Evolutionary conservation across 2,797 vertebrate species (phyloP).

Genomic region (Brachymystax lenok): DNA sequence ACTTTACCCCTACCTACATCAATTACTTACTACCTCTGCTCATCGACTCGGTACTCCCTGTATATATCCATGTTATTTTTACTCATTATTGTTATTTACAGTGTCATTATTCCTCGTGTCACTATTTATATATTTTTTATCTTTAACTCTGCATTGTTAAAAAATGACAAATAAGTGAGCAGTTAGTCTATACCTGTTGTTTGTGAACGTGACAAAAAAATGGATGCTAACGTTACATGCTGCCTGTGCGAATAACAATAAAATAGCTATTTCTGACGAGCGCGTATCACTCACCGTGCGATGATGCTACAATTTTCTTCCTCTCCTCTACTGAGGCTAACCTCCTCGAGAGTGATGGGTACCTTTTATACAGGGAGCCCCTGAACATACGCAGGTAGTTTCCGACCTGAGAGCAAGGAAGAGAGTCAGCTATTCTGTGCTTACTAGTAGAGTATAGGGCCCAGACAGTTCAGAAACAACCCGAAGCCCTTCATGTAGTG

Average conservation of each 20-base stretch:
- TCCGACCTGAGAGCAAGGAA: slow-evolving; percentile 82
- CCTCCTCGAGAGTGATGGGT: slow-evolving; percentile 94
- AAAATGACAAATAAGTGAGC: too few species aligned
- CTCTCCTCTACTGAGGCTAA: slow-evolving; percentile 96
- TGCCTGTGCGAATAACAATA: background rate
- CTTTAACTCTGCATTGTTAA: too few species aligned
- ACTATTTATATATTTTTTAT: too few species aligned
- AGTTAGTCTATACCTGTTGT: background rate
- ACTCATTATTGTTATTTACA: too few species aligned
- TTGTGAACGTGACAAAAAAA: background rate
- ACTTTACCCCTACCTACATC: too few species aligned
- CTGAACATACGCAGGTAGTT: slow-evolving; percentile 99
- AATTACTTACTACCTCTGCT: too few species aligned
- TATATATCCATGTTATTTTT: too few species aligned
- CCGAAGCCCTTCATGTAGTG: background rate
- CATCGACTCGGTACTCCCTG: too few species aligned
- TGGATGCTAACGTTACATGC: background rate
- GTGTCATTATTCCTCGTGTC: too few species aligned
- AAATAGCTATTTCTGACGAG: background rate
- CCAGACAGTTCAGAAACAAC: background rate
- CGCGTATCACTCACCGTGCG: slow-evolving; percentile 84
- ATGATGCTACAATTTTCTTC: slow-evolving; percentile 98
- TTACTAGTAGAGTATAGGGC: background rate
- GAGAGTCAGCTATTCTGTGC: background rate
- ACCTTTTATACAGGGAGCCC: slow-evolving; percentile 96